Evolutionary conservation across 1,140 invertebrate species (phyloP), one percentile per base, ranked within the genome.

Genomic region (Aphis gossypii): DNA sequence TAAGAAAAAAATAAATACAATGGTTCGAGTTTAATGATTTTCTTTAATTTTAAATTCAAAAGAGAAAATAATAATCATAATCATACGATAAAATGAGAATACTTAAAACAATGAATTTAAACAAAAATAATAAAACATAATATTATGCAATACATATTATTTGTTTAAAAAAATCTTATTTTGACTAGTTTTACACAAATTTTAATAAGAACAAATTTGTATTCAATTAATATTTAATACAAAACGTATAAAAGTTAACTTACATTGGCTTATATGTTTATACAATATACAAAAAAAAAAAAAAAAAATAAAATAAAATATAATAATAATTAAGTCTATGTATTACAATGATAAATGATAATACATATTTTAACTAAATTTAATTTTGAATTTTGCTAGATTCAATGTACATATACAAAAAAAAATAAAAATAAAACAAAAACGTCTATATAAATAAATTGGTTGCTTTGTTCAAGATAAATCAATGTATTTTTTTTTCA

Each of bases 171-270:
- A 92, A 92, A 92, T 92, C 91, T 92, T 92, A 92, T 54, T 92
- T 92, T 92, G 91, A 92, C 91, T 92, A 92, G 91, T 48, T 84
- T 84, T 92, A 83, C 76, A 92, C 91, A 92, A 92, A 92, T 84
- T 92, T 92, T 30, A 83, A 41, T 41, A 14, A 56, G 20, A 54
- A 90, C 83, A 92, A 84, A 92, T 83, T 84, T 76, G 90, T 92
- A 82, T 92, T 82, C 18, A 30, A 83, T 48, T 48, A 92, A 76
- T 54, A 84, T 83, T 83, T 23, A 83, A 51, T 92, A 84, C 60
- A 92, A 92, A 92, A 92, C 68, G 46, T 92, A 92, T 48, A 92
- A 92, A 92, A 84, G 76, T 84, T 84, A 84, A 92, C 44, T n/a
- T 92, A 92, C 54, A 23, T 60, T 60, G 46, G 8, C n/a, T 51